Evolutionary conservation across 2,888 invertebrate species (phyloP).

Genomic region (Oeneis ivallda): DNA sequence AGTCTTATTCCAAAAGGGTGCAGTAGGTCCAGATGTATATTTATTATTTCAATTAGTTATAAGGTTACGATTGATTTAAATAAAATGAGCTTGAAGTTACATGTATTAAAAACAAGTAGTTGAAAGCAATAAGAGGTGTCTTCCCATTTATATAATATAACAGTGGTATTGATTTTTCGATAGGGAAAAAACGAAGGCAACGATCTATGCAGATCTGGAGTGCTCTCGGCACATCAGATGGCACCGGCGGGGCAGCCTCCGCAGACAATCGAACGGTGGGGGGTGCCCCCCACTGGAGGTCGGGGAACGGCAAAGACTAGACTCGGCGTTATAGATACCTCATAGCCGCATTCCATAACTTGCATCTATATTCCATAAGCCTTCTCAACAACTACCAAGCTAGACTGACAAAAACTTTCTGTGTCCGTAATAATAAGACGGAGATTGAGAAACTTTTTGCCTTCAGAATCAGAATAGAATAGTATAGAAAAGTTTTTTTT

Average conservation of each 20-base stretch:
- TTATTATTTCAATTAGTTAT: neutral
- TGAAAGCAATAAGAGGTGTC: slow-evolving; percentile 73
- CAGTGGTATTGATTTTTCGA: slow-evolving; percentile 80
- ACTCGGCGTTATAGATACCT: slow-evolving; percentile 38
- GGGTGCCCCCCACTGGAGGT: slow-evolving; percentile 68
- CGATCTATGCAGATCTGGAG: slow-evolving; percentile 83
- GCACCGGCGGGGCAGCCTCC: slow-evolving; percentile 81
- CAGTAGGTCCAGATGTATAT: neutral
- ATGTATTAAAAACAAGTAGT: slow-evolving; percentile 49
- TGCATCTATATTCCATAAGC: too few species aligned
- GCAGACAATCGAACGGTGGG: slow-evolving; percentile 81
- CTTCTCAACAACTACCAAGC: too few species aligned
- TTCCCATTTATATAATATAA: slow-evolving; percentile 73
- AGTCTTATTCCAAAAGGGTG: neutral
- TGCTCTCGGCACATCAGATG: slow-evolving; percentile 82
- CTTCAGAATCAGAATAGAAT: too few species aligned
- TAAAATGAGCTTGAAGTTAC: neutral
- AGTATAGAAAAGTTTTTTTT: too few species aligned
- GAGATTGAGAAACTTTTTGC: too few species aligned
- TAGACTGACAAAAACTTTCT: too few species aligned
- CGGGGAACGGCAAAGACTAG: slow-evolving; percentile 74
- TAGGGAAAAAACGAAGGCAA: slow-evolving; percentile 82
- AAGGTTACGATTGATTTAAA: neutral
- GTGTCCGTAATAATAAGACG: too few species aligned
- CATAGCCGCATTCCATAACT: neutral